These are phyloP conservation scores for Apostichopus japonicus DNA, from an alignment of 35 echinoderm and acorn worm species.

Conservation along the genomic window DNA sequence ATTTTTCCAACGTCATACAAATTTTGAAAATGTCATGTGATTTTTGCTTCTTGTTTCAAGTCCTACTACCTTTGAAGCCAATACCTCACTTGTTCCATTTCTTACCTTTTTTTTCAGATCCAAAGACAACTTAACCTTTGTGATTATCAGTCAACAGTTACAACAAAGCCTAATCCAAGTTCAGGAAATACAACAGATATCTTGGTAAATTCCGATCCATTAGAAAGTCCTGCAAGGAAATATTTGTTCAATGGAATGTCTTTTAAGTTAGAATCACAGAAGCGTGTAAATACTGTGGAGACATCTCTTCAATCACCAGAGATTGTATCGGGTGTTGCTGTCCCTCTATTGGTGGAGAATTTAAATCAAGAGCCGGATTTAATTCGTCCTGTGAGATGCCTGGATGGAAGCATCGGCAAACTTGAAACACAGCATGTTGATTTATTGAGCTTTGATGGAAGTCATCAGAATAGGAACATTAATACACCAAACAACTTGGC, in stretches of 20 bases:
- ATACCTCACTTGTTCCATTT: no score
- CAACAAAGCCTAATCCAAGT: background rate
- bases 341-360: background rate
- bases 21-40: no score
- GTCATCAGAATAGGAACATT: background rate
- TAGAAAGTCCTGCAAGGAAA: background rate
- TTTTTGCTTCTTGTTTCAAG: no score
- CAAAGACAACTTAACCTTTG: background rate
- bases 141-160: no score
- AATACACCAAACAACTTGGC: background rate
- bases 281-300: background rate
- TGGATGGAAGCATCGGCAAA: background rate
- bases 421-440: background rate
- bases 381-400: background rate
- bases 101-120: background rate
- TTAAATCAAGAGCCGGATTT: background rate
- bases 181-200: background rate
- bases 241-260: slow-evolving; percentile 29
- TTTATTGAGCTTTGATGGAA: background rate
- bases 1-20: no score
- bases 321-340: background rate
- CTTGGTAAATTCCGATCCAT: background rate
- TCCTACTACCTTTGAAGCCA: no score
- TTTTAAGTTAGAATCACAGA: background rate
- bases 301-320: background rate